Evolutionary conservation across 2,888 invertebrate genomes (phyloP).

Genomic region (Drosophila koepferae): DNA sequence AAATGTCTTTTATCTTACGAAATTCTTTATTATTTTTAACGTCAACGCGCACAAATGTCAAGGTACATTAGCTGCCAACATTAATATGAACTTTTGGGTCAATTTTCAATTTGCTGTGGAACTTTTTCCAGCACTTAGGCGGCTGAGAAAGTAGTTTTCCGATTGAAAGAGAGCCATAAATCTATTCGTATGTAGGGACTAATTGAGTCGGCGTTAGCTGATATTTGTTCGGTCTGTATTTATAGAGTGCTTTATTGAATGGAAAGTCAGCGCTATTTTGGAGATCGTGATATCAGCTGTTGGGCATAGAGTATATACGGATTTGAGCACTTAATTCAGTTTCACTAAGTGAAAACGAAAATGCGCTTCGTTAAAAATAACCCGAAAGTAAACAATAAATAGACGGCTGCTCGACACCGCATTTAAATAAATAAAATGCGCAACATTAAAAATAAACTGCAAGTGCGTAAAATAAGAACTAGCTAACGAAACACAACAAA

Average conservation of each 20-base stretch:
- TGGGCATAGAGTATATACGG: constrained; percentile 31
- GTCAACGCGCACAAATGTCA: constrained; percentile 53
- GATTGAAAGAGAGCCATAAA: constrained; percentile 50
- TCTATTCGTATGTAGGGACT: constrained; percentile 45
- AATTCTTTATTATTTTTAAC: constrained; percentile 24
- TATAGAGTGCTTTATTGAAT: constrained; percentile 49
- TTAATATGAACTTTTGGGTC: constrained; percentile 15
- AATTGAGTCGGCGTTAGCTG: constrained; percentile 65
- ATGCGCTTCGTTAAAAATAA: constrained; percentile 46
- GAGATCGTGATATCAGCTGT: constrained; percentile 48
- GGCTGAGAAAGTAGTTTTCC: constrained; percentile 25
- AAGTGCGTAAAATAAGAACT: constrained; percentile 61
- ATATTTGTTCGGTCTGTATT: constrained; percentile 52
- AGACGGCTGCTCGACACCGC: constrained; percentile 29
- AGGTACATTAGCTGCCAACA: constrained; percentile 52
- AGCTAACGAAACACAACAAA: constrained; percentile 16
- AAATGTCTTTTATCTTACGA: constrained; percentile 49
- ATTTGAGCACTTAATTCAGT: constrained; percentile 44
- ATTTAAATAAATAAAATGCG: constrained; percentile 62
- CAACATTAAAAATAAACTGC: constrained; percentile 62
- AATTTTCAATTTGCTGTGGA: constrained; percentile 14
- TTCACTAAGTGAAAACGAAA: constrained; percentile 47
- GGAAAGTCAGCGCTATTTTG: constrained; percentile 59
- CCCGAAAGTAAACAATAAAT: constrained; percentile 58
- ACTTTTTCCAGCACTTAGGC: constrained; percentile 49